phyloP scores from a whole-genome alignment of 2,113 vertebrate species.

The Todiramphus saurophagus region DNA sequence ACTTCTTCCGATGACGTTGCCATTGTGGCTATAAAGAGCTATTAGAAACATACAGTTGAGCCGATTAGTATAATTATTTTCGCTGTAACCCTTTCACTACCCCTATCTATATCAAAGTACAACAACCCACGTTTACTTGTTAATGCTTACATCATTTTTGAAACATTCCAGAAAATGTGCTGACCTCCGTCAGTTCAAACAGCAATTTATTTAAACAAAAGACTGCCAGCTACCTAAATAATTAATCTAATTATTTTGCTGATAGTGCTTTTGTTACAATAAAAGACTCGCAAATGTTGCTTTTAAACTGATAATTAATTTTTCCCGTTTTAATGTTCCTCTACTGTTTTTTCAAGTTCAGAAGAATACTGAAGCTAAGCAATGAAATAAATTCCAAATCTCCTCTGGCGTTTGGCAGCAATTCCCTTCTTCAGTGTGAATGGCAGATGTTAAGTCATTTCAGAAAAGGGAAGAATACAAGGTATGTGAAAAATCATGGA shows the following conservation, averaged over 20 bases:
- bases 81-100: neutral
- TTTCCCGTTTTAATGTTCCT: neutral
- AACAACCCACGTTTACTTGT: neutral
- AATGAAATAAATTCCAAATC: neutral
- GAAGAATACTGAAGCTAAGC: neutral
- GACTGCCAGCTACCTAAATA: neutral
- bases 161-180: neutral
- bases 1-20: conserved; percentile 97
- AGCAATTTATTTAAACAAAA: neutral
- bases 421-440: neutral
- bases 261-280: neutral
- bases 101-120: neutral
- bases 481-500: neutral
- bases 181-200: neutral
- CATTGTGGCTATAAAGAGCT: conserved; percentile 77
- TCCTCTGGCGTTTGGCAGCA: conserved; percentile 5
- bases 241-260: neutral
- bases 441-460: conserved; percentile 11
- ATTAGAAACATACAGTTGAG: neutral
- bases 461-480: neutral
- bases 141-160: neutral
- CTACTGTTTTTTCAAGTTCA: neutral
- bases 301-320: neutral
- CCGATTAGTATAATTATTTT: neutral
- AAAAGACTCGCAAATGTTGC: neutral